A percentile compares a stretch with the other conserved stretches of the same genome.
phyloP scores from a whole-genome alignment of 2,888 invertebrate genomes.

The Blastobasis adustella region DNA sequence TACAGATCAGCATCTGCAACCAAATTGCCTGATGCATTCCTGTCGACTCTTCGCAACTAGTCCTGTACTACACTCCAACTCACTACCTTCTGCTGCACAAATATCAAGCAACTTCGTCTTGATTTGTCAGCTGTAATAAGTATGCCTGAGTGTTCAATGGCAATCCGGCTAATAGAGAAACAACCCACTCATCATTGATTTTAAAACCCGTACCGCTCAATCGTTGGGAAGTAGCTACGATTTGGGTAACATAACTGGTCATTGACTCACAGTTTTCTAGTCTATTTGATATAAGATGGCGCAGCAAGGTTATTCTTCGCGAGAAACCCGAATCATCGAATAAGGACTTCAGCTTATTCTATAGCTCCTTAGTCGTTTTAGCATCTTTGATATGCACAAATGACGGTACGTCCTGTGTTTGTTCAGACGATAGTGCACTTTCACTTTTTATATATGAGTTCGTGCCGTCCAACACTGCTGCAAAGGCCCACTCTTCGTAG shows the following conservation, averaged over 20 bases:
- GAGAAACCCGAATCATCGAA: too few species aligned
- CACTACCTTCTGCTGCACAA: too few species aligned
- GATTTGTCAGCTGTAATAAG: not conserved
- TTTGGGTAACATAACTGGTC: slow-evolving; percentile 5
- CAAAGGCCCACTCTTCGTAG: too few species aligned
- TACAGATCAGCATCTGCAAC: slow-evolving; percentile 9
- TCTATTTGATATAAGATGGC: too few species aligned
- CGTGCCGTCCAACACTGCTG: too few species aligned
- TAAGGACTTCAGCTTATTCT: not conserved
- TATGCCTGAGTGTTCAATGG: slow-evolving; percentile 5
- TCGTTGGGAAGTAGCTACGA: slow-evolving; percentile 3
- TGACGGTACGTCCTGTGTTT: not conserved
- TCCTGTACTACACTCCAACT: too few species aligned
- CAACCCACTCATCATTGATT: slow-evolving; percentile 6
- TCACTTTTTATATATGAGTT: too few species aligned
- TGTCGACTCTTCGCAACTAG: slow-evolving; percentile 16
- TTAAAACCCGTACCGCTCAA: slow-evolving; percentile 3
- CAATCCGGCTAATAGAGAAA: slow-evolving; percentile 4
- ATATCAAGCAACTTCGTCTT: not conserved
- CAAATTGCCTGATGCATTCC: slow-evolving; percentile 6
- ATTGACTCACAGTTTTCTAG: too few species aligned
- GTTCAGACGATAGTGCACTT: not conserved
- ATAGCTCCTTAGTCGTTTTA: not conserved
- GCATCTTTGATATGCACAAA: not conserved
- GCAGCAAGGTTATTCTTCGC: too few species aligned